Base-by-base conservation (phyloP, 2,888 invertebrate species). In the Drosophila infuscata region DNA sequence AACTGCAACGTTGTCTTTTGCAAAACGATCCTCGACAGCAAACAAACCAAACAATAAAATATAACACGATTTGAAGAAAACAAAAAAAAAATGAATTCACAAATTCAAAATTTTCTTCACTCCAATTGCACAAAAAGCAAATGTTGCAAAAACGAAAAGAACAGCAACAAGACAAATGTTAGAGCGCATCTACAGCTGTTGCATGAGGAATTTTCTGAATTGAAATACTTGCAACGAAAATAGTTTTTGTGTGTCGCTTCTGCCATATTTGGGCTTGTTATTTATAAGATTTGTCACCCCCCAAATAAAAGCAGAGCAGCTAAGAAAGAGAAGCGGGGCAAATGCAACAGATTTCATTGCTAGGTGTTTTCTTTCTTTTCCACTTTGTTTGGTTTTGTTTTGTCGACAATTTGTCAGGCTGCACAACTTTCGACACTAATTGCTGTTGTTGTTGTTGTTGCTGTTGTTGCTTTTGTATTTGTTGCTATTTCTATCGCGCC, bases 201-300 rank as follows among this genome's bases (percentile, higher is more conserved):
- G 51, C n/a, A n/a, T 29, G 20, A 17, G 41, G 41, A 48, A 66
- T 76, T 48, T 56, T 25, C 48, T 4, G 57, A 41, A 59, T 75
- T 56, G 48, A 38, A 56, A 62, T 56, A 25, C 54, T 54, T 29
- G 38, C 6, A 17, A 69, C 64, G 20, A 67, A 76, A 76, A 76
- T 76, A 76, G 63, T 52, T 60, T 59, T 46, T 49, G 17, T 67
- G 29, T 66, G 49, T 1, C 35, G 20, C 35, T 48, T 60, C 54
- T 29, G 56, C 68, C 79, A 62, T 74, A 74, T 78, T 68, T 58
- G 77, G 77, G n/a, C 51, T 51, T 72, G 76, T 76, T 76, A 76
- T 76, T 76, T 76, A 76, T 76, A 76, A 63, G 66, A 63, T 60
- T 48, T 56, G 66, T 76, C 66, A 49, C 57, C 78, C 76, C 63